A percentile compares a stretch with the other conserved stretches of the same genome.
Evolutionary conservation across 2,888 invertebrate genomes (phyloP).

Genomic region (Troides aeacus): DNA sequence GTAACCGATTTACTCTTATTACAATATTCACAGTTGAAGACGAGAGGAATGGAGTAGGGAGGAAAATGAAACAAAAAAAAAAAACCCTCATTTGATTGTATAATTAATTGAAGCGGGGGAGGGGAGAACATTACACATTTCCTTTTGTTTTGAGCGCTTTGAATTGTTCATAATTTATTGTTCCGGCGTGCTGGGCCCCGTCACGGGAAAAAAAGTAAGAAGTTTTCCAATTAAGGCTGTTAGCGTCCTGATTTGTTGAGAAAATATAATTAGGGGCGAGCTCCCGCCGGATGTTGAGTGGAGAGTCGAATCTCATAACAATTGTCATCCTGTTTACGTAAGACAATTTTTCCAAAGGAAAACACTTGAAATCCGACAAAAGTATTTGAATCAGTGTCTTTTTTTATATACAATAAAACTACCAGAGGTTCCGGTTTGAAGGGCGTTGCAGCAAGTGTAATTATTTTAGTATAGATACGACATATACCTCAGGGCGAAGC

Average conservation of each 20-base stretch:
- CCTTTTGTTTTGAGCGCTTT: not conserved
- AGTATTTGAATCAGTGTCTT: no score
- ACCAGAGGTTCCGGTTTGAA: no score
- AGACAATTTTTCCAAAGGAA: not conserved
- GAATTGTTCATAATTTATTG: slow-evolving; percentile 22
- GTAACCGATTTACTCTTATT: no score
- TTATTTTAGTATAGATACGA: no score
- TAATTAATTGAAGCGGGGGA: not conserved
- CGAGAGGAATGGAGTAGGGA: no score
- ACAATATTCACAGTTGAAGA: no score
- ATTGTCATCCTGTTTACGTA: not conserved
- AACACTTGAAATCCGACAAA: not conserved
- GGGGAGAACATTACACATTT: not conserved
- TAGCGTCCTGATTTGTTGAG: not conserved
- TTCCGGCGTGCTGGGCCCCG: not conserved
- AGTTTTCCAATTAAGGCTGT: slow-evolving; percentile 1
- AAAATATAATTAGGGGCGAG: not conserved
- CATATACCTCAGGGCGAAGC: no score
- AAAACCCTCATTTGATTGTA: not conserved
- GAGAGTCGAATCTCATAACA: not conserved
- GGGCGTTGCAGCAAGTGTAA: no score
- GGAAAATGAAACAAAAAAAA: no score
- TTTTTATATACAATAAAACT: no score
- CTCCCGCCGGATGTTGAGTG: not conserved
- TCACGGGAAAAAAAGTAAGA: not conserved